Base-by-base conservation (phyloP, 2,113 vertebrate genomes). In the Cynocephalus volans region DNA sequence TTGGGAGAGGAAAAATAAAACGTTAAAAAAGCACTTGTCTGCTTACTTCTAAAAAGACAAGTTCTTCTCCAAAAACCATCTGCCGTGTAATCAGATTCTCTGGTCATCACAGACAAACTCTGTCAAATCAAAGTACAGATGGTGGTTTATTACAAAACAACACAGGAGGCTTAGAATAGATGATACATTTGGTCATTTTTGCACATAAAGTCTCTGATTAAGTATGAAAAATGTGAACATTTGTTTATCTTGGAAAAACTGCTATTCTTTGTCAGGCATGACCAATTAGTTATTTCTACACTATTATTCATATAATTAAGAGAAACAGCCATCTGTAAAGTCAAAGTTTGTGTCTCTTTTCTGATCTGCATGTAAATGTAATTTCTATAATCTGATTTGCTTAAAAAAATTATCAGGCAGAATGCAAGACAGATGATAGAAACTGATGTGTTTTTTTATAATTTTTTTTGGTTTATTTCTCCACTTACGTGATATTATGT, bases 321-420 rank as follows among this genome's bases (percentile, higher is more conserved):
- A 98, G 99, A 99, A 99, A 99, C 98, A 99, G 93, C 98, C 99
- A 99, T 99, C 98, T 99, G 99, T 98, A 99, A 99, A 99, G 97
- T 98, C 98, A 98, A 98, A 98, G 96, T 98, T 98, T 96, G 93
- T 98, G 85, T 98, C 88, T 31, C 93, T 62, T 97, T 98, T 97
- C 90, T 56, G 95, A 98, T 98, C 83, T 80, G 96, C 81, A 97
- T 95, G 96, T 95, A 99, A 98, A 98, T 97, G 50, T 79, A 90
- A 97, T 98, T 98, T 98, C 70, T 97, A 19, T 97, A 89, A 89
- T 96, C 83, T 98, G 72, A 97, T 98, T 98, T 98, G 90, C 91
- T 97, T 96, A 77, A 76, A 96, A 98, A 58, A 97, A 91, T 94
- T 95, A 95, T 87, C 45, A 97, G 79, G 77, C 73, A 97, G 93